Evolutionary conservation across 1,140 invertebrate genomes (phyloP), one percentile per base, ranked within the genome.

Genomic region (Euglossa dilemma): DNA sequence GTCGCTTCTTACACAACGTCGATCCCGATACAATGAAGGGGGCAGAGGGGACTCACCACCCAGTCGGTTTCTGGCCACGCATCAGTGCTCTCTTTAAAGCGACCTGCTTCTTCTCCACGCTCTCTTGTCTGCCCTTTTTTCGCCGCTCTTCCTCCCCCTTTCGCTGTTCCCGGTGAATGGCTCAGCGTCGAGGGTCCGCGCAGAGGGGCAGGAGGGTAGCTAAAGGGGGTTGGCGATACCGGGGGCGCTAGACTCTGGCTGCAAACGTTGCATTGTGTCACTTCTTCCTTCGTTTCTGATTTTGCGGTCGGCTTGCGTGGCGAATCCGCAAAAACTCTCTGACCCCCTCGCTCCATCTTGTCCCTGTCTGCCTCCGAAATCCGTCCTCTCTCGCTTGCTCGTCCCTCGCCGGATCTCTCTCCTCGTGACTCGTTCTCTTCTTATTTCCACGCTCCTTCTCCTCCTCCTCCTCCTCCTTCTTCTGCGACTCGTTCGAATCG

Each of bases 241-340:
- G 50, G 64, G 66, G 79, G 86, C 69, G 87, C 69, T 63, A 69
- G 71, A 61, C 77, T 82, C 50, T 64, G 78, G 43, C 87, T 77
- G 83, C 86, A 63, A 85, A 71, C 86, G 86, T 83, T 89, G 92
- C 91, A 93, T 94, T 94, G 93, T 94, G 93, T 93, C 92, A 93
- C 89, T 93, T 93, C 87, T 92, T 93, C 92, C 92, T 94, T 94
- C 93, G 93, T 92, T 87, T 86, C 92, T 91, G 93, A 94, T 93
- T 93, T 94, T 94, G 93, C 92, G 93, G 93, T 93, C 87, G 92
- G 91, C 92, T 93, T 94, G 93, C 93, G 92, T 93, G 91, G 91
- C 93, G 90, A 94, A 94, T 92, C 87, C 69, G 91, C 89, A 92
- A 92, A 94, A 89, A 86, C 71, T 81, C 75, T 63, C 28, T 20